phyloP scores from a whole-genome alignment of 2,113 vertebrate species.

The Forbesichthys agassizii region DNA sequence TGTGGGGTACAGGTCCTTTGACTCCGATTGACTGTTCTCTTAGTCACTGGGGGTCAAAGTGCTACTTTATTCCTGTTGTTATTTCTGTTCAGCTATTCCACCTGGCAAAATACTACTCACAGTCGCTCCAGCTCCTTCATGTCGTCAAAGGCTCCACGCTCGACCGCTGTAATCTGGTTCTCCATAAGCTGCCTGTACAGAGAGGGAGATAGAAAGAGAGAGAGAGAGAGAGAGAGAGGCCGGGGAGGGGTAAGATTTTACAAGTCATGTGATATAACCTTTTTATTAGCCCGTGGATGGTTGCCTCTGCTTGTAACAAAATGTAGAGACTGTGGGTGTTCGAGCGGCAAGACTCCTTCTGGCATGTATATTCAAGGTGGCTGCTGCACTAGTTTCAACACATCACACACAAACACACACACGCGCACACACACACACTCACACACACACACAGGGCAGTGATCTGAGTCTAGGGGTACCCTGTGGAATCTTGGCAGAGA shows the following conservation, averaged over 20 bases:
- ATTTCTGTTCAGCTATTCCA: conserved; percentile 17
- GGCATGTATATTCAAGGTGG: conserved; percentile 32
- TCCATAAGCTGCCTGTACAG: conserved; percentile 95
- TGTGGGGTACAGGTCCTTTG: neutral
- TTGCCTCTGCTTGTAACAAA: conserved; percentile 44
- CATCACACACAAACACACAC: conserved; percentile 9
- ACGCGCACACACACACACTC: conserved; percentile 31
- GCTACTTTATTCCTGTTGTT: conserved; percentile 1
- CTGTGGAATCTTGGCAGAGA: conserved; percentile 66
- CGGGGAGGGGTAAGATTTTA: neutral
- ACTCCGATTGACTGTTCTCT: neutral
- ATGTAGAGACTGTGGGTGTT: conserved; percentile 28
- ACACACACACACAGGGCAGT: conserved; percentile 47
- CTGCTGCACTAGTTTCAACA: conserved; percentile 41
- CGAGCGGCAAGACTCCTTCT: conserved; percentile 31
- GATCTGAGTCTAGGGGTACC: conserved; percentile 57
- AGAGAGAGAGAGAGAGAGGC: conserved; percentile 21
- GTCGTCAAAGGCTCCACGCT: conserved; percentile 95
- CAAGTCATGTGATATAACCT: conserved; percentile 19
- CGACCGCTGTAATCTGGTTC: conserved; percentile 92
- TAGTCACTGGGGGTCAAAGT: neutral
- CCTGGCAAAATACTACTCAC: conserved; percentile 81
- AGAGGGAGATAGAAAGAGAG: conserved; percentile 33
- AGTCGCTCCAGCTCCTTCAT: conserved; percentile 97
- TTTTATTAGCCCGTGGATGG: conserved; percentile 29